Conservation (phyloP, 2,113 vertebrate genomes). For the Montifringilla adamsi region DNA sequence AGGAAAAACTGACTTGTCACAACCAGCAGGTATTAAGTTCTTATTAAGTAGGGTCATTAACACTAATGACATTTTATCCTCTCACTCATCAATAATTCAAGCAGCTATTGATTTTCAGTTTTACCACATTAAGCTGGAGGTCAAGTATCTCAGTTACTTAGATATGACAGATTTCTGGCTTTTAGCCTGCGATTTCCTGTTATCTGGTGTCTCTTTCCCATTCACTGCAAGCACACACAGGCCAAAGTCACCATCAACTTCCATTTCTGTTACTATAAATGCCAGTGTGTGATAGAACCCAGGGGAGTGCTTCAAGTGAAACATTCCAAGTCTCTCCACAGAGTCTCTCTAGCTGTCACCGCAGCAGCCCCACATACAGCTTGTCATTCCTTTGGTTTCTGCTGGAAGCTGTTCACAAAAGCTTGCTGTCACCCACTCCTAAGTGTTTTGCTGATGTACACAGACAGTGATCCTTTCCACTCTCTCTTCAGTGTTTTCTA, state of each 20-base stretch:
- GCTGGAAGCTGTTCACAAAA: neutral
- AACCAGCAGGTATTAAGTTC: constrained; percentile 57
- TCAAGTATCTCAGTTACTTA: constrained; percentile 26
- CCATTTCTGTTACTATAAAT: neutral
- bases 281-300: neutral
- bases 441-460: neutral
- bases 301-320: neutral
- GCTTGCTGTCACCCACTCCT: neutral
- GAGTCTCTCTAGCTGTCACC: neutral
- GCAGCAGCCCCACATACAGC: fast-evolving
- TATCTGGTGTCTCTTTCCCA: neutral
- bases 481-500: neutral
- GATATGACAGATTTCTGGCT: constrained; percentile 25
- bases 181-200: neutral
- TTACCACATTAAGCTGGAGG: constrained; percentile 36
- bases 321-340: neutral
- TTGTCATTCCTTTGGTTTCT: neutral
- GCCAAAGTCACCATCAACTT: neutral
- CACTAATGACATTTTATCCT: constrained; percentile 59
- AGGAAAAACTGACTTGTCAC: constrained; percentile 46
- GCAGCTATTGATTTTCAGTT: constrained; percentile 56
- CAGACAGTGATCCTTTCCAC: neutral
- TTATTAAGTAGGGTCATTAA: constrained; percentile 49
- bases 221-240: neutral
- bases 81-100: constrained; percentile 63